A percentile compares a stretch with the other conserved stretches of the same genome.
These are phyloP conservation scores for Pinna nobilis DNA, from an alignment of 1,140 invertebrate genomes.

Conservation along the genomic window DNA sequence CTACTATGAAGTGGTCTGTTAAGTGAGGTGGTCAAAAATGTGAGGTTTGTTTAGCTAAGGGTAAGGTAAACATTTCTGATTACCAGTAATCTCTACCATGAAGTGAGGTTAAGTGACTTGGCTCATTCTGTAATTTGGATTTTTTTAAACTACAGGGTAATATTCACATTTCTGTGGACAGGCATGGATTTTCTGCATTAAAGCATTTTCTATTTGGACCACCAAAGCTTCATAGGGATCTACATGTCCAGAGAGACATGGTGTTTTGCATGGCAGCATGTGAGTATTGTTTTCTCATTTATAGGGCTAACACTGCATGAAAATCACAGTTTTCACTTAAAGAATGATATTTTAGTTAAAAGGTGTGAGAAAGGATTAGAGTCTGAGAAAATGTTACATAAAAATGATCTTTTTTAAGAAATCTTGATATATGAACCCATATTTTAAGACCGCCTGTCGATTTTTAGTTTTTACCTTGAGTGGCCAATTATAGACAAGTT, in stretches of 20 bases:
- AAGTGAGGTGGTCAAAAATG: not conserved
- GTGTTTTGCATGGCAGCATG: constrained; percentile 77
- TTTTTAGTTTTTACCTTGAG: too few species aligned
- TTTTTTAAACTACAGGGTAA: constrained; percentile 50
- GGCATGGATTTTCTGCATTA: constrained; percentile 63
- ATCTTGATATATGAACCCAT: too few species aligned
- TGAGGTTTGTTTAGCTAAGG: too few species aligned
- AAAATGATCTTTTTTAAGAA: too few species aligned
- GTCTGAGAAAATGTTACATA: too few species aligned
- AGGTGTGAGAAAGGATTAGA: too few species aligned
- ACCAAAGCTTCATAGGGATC: constrained; percentile 70
- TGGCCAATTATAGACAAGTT: too few species aligned
- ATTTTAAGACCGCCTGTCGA: too few species aligned
- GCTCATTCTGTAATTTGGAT: too few species aligned
- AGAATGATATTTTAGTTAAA: too few species aligned
- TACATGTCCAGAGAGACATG: constrained; percentile 73
- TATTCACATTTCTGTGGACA: constrained; percentile 56
- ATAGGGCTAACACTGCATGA: too few species aligned
- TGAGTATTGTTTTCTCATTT: constrained; percentile 68
- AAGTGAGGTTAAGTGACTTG: constrained; percentile 23
- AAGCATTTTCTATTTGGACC: constrained; percentile 71
- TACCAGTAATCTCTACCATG: constrained; percentile 35
- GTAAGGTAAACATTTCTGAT: not conserved
- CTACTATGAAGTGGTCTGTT: constrained; percentile 41
- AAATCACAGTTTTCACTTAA: too few species aligned